Evolutionary conservation across 2,797 vertebrate species (phyloP).

Genomic region (Channallabes apus): DNA sequence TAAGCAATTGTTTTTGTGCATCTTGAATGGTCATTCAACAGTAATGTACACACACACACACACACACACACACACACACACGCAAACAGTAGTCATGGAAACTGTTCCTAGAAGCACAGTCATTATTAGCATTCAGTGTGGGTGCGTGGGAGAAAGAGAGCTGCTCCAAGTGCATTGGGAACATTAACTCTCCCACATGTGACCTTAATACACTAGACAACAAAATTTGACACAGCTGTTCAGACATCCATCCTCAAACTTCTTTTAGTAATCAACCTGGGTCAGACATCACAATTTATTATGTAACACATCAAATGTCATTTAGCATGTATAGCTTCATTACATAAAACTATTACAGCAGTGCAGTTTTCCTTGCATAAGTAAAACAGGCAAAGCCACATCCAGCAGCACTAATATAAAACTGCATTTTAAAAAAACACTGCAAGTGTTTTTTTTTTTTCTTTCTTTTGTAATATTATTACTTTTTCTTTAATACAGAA

Average conservation of each 20-base stretch:
- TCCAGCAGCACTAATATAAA: conserved; percentile 46
- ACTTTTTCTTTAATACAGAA: conserved; percentile 23
- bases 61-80: conserved; percentile 40
- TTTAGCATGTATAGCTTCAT: conserved; percentile 53
- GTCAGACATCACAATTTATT: conserved; percentile 47
- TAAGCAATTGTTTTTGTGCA: background rate
- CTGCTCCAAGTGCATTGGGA: conserved; percentile 55
- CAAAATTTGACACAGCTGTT: conserved; percentile 30
- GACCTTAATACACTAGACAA: conserved; percentile 27
- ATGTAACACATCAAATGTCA: conserved; percentile 52
- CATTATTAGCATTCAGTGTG: conserved; percentile 59
- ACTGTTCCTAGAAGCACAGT: conserved; percentile 54
- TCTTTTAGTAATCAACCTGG: conserved; percentile 1
- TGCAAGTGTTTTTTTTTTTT: background rate
- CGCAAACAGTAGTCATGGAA: conserved; percentile 54
- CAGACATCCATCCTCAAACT: conserved; percentile 4
- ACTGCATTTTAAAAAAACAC: background rate
- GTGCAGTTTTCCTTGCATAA: conserved; percentile 64
- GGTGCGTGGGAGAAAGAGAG: conserved; percentile 52
- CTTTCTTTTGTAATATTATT: background rate
- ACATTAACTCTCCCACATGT: conserved; percentile 61
- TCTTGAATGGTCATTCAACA: background rate
- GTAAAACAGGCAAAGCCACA: conserved; percentile 66
- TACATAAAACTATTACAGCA: conserved; percentile 60
- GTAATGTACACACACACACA: conserved; percentile 18